Evolutionary conservation across 2,888 invertebrate genomes (phyloP), one percentile per base, ranked within the genome.

Genomic region (Celastrina argiolus): DNA sequence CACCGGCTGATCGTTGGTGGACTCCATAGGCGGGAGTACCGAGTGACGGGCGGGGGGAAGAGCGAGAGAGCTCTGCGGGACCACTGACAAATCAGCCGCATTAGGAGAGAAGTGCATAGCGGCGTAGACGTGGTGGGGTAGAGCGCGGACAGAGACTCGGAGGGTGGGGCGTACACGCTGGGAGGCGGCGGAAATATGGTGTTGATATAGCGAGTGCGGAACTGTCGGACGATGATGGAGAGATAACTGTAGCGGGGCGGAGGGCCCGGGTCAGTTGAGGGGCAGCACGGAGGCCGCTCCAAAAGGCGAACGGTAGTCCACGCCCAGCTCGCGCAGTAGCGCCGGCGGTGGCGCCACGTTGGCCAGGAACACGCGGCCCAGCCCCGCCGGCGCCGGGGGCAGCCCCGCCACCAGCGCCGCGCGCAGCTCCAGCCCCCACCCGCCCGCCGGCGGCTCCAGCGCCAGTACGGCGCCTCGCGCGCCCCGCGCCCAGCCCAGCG

Each of bases 241-340:
- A 16, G 7, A 7, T 2, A 16, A 42, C 42, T 7, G 16, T n/a
- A n/a, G n/a, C 5, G n/a, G 41, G 28, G 28, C 34, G 58, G 8
- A 5, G 58, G 10, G 76, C 75, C 77, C 76, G 61, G 78, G 78
- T 71, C 70, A 74, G 76, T 90, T 85, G 76, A 91, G 83, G 77
- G 88, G 75, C 68, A 91, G 86, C 72, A 88, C 86, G 67, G 85
- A 71, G 67, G 73, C 67, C 67, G 88, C 88, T 73, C 87, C 88
- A 81, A 97, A 98, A 7, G 97, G 97, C 72, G 97, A 95, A 77
- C 94, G 93, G 90, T 97, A 98, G 71, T 92, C 92, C 70, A 97
- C 94, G 67, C 95, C 94, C 74, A 94, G 94, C 76, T 95, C 94
- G 65, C 92, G 88, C 88, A 95, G 97, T 75, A 97, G 92, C 6